phyloP scores from a whole-genome alignment of 1,140 invertebrate genomes.

The Sitobion miscanthi region DNA sequence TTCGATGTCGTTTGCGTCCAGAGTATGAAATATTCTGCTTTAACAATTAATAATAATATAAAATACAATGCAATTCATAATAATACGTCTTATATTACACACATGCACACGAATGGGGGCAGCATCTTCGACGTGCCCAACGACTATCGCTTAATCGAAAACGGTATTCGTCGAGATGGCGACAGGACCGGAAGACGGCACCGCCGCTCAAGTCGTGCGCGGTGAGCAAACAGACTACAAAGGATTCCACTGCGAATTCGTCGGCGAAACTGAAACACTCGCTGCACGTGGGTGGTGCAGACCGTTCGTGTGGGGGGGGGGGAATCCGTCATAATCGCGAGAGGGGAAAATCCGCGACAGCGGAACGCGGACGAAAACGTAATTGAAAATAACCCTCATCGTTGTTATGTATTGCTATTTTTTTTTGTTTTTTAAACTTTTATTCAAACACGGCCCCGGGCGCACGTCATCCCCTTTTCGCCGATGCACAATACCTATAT shows the following conservation, averaged over 20 bases:
- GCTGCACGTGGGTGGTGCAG: background rate
- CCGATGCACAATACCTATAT: too few species aligned
- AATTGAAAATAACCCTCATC: background rate
- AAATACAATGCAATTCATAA: background rate
- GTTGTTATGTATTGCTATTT: slow-evolving; percentile 5
- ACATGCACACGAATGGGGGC: too few species aligned
- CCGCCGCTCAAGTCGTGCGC: background rate
- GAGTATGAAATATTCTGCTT: background rate
- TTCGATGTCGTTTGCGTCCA: background rate
- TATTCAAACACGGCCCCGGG: background rate
- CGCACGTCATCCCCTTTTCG: background rate
- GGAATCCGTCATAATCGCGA: background rate
- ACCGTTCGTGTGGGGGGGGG: too few species aligned
- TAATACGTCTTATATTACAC: background rate
- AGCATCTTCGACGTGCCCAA: background rate
- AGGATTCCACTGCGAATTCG: background rate
- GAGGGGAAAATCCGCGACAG: background rate
- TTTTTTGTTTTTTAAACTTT: slow-evolving; percentile 16
- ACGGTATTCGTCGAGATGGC: background rate
- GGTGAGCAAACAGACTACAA: background rate
- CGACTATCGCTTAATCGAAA: background rate
- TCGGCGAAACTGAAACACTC: background rate
- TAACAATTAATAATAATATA: too few species aligned
- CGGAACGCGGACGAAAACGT: background rate
- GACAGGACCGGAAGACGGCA: background rate